phyloP scores from a whole-genome alignment of 2,888 invertebrate genomes.

The Chalcis sispes region DNA sequence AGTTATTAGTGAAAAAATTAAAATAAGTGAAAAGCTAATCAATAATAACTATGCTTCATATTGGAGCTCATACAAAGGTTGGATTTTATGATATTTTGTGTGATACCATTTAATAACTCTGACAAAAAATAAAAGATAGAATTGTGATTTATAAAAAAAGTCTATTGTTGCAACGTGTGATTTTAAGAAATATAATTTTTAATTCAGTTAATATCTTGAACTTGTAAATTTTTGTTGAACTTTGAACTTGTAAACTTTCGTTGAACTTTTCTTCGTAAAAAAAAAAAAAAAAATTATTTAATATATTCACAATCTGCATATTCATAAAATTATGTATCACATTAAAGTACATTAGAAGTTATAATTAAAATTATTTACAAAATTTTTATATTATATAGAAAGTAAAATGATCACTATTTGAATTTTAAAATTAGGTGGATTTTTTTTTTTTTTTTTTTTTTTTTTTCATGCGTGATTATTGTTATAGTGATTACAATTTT shows the following conservation, averaged over 20 bases:
- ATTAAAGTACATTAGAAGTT: conserved; percentile 1
- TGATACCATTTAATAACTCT: conserved; percentile 35
- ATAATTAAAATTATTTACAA: neutral
- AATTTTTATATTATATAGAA: too few species aligned
- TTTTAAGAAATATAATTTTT: conserved; percentile 43
- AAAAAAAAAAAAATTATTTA: neutral
- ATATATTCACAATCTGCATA: neutral
- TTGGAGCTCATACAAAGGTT: conserved; percentile 47
- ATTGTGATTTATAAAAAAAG: conserved; percentile 30
- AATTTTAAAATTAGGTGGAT: too few species aligned
- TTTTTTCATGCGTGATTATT: too few species aligned
- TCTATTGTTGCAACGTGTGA: conserved; percentile 48
- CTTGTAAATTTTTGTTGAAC: conserved; percentile 32
- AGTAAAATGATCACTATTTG: too few species aligned
- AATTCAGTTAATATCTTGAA: conserved; percentile 36
- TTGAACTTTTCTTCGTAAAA: neutral
- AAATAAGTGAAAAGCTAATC: conserved; percentile 69
- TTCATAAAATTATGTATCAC: conserved; percentile 17
- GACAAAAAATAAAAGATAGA: conserved; percentile 23
- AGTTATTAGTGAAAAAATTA: conserved; percentile 51
- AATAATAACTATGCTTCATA: conserved; percentile 59
- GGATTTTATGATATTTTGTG: conserved; percentile 39
- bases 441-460: too few species aligned
- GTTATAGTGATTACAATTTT: too few species aligned
- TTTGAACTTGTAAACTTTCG: conserved; percentile 40